phyloP scores from a whole-genome alignment of 2,113 vertebrate species.

The Piprites chloris region DNA sequence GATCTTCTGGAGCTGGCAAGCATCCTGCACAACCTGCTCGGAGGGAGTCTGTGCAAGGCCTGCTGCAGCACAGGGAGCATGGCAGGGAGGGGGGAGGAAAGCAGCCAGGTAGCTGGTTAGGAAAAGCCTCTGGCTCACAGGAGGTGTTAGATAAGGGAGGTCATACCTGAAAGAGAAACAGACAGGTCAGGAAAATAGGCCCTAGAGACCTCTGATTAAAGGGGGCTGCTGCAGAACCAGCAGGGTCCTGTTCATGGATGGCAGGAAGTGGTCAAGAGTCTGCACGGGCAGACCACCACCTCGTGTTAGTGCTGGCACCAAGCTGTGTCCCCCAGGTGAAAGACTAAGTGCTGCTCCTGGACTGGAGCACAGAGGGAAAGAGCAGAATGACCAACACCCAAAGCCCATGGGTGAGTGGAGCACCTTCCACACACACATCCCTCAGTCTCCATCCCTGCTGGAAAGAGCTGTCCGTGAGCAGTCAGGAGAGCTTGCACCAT shows the following conservation, averaged over 20 bases:
- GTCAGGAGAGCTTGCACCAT: neutral
- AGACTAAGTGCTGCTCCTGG: neutral
- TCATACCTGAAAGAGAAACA: conserved; percentile 64
- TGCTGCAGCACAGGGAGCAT: neutral
- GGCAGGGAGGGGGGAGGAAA: neutral
- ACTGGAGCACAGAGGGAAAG: neutral
- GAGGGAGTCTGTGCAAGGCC: conserved; percentile 7
- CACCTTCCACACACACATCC: neutral
- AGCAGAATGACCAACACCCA: neutral
- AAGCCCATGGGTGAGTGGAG: neutral
- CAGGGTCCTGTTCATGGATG: neutral
- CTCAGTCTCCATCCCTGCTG: neutral
- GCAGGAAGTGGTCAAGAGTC: neutral
- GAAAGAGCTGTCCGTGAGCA: neutral
- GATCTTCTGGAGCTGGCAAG: conserved; percentile 18
- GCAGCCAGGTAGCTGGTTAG: conserved; percentile 57
- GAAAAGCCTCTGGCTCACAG: conserved; percentile 43
- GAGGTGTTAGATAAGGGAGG: conserved; percentile 63
- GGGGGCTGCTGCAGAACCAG: neutral
- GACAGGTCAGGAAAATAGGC: neutral
- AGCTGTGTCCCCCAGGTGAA: neutral
- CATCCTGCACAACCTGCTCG: neutral
- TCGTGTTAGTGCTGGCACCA: neutral
- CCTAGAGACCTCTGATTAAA: neutral
- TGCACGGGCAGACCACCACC: neutral